phyloP scores from a whole-genome alignment of 2,113 vertebrate genomes.

The Donacobius atricapilla region DNA sequence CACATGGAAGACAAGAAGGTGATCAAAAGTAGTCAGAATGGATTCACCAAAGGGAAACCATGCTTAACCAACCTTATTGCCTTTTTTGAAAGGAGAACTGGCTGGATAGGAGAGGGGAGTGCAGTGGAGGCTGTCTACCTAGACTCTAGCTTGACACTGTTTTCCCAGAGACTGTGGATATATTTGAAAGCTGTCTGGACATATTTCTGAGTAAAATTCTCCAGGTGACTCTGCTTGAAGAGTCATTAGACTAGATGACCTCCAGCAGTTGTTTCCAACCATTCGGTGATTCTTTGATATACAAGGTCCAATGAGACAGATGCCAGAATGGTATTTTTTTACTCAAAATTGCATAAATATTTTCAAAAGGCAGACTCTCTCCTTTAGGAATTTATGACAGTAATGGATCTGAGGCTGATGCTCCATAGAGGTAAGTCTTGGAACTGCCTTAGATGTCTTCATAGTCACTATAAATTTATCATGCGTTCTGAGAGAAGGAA shows the following conservation, averaged over 20 bases:
- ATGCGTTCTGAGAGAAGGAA: background rate
- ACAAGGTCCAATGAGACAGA: background rate
- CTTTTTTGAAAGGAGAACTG: background rate
- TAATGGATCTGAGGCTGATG: background rate
- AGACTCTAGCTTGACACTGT: background rate
- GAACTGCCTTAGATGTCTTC: background rate
- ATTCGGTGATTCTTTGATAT: background rate
- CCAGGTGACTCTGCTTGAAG: background rate
- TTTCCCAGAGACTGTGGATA: background rate
- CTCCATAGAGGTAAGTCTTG: background rate
- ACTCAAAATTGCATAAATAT: background rate
- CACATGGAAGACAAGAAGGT: background rate
- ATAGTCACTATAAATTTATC: background rate
- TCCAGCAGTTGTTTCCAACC: background rate
- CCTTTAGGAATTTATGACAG: background rate
- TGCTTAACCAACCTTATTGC: background rate
- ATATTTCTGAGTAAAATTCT: background rate
- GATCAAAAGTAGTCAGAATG: background rate
- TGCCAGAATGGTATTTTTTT: background rate
- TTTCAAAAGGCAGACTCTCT: background rate
- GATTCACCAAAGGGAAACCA: background rate
- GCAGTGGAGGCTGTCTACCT: background rate
- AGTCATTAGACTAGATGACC: background rate
- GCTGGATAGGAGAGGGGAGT: background rate
- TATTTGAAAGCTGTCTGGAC: background rate